Base-by-base conservation (phyloP, 2,888 invertebrate genomes). In the Lochmaea capreae region DNA sequence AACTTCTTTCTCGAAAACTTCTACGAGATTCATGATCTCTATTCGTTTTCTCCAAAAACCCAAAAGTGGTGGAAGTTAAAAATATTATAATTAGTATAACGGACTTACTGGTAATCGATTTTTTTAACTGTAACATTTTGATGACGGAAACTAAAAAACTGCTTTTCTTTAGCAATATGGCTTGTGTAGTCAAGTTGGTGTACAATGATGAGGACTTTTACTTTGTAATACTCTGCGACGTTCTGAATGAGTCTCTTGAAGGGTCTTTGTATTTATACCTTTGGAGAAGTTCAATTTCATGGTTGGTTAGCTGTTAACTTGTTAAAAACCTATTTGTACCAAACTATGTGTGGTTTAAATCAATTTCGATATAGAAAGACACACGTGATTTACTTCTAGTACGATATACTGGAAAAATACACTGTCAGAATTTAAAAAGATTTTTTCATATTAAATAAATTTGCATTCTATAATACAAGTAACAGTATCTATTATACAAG, bases 271-370 rank as follows among this genome's bases (percentile, higher is more conserved):
- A 76, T 77, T 74, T 77, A 77, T 77, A 77, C 67, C 54, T 49
- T 65, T 57, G 69, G 58, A 22, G 46, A 43, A 75, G 69, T 72
- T 57, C 68, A 74, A 77, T 77, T 77, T 77, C 77, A 58, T 61
- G 69, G 68, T 57, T 67, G 76, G 73, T 76, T 74, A 61, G 69
- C 67, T 63, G 67, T 69, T 42, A 65, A 63, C 65, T 76, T 71
- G 74, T 74, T 76, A 65, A 71, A 75, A 77, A 74, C 54, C 76
- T 72, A 77, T 77, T 77, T 76, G 77, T 65, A 52, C 69, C 76
- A 69, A 77, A 77, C 73, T 66, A 49, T 49, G 71, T 52, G 77
- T 74, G 77, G 77, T 71, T 66, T 70, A 71, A 77, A 74, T 77
- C 72, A 71, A 77, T 76, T 77, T 76, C 71, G 61, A 65, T 61